A percentile compares a stretch with the other conserved stretches of the same genome.
Evolutionary conservation across 2,113 vertebrate genomes (phyloP).

Genomic region (Cephalophus harveyi): DNA sequence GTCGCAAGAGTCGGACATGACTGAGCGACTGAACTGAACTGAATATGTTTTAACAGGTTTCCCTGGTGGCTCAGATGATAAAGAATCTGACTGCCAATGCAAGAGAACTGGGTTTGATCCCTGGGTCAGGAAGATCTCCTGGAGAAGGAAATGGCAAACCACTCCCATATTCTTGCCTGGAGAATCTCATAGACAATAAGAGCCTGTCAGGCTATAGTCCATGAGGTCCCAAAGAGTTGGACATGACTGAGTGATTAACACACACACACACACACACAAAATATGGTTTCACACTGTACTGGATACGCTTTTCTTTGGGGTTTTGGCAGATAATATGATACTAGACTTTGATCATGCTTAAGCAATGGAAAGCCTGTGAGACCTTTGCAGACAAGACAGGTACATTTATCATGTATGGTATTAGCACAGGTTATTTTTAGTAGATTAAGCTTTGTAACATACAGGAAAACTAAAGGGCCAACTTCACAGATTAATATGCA

Average conservation of each 20-base stretch:
- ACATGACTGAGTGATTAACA: not conserved
- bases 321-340: constrained; percentile 27
- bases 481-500: not conserved
- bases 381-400: not conserved
- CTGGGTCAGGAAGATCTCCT: not conserved
- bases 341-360: not conserved
- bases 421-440: not conserved
- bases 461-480: constrained; percentile 16
- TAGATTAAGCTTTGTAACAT: constrained; percentile 1
- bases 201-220: not conserved
- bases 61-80: not conserved
- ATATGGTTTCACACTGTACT: not conserved
- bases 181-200: not conserved
- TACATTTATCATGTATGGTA: constrained; percentile 23
- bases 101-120: not conserved
- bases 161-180: not conserved
- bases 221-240: not conserved
- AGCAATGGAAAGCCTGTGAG: not conserved
- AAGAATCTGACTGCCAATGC: not conserved
- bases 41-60: not conserved
- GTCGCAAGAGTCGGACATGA: too few relatives aligned
- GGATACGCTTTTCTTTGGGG: not conserved
- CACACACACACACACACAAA: not conserved
- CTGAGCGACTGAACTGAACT: too few relatives aligned
- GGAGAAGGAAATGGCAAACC: not conserved